Evolutionary conservation across 1,140 invertebrate genomes (phyloP), one percentile per base, ranked within the genome.

Genomic region (Trichogramma pretiosum): DNA sequence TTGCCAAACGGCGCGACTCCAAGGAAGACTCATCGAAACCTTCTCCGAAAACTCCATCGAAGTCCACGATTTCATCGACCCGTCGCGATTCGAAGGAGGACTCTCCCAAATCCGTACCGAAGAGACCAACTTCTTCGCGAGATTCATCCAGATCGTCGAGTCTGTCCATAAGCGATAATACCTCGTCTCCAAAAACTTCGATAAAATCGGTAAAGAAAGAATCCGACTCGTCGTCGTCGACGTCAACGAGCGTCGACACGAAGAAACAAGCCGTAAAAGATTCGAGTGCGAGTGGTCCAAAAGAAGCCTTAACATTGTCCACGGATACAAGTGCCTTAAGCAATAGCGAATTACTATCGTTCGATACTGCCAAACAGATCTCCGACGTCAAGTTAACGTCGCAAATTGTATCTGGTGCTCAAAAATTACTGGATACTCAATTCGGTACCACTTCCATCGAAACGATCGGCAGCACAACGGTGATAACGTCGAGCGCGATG

Each of bases 301-400:
- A 50, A 16, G 58, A 65, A 2, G 49, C 54, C 7, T 54, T 56
- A n/a, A 59, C 62, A 35, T 43, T 48, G 8, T 60, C 63, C 11
- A 61, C 65, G 19, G 50, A 63, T 7, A 46, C 51, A 4, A 52
- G 43, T 24, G 47, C 39, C 5, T 44, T 48, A 21, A 47, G 56
- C n/a, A n/a, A n/a, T n/a, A n/a, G n/a, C n/a, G n/a, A n/a, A n/a
- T n/a, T n/a, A 18, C 43, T 56, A 21, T 39, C 10, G 38, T 49
- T n/a, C n/a, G n/a, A n/a, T n/a, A n/a, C n/a, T n/a, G n/a, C n/a
- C n/a, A n/a, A n/a, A n/a, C n/a, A n/a, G n/a, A n/a, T n/a, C n/a
- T n/a, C n/a, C n/a, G n/a, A n/a, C n/a, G n/a, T n/a, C n/a, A n/a
- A n/a, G n/a, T n/a, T n/a, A n/a, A n/a, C n/a, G n/a, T n/a, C n/a